Percentiles rank a stretch among this genome's conserved stretches.
phyloP scores from a whole-genome alignment of 2,113 vertebrate species.

The Triplophysa dalaica region DNA sequence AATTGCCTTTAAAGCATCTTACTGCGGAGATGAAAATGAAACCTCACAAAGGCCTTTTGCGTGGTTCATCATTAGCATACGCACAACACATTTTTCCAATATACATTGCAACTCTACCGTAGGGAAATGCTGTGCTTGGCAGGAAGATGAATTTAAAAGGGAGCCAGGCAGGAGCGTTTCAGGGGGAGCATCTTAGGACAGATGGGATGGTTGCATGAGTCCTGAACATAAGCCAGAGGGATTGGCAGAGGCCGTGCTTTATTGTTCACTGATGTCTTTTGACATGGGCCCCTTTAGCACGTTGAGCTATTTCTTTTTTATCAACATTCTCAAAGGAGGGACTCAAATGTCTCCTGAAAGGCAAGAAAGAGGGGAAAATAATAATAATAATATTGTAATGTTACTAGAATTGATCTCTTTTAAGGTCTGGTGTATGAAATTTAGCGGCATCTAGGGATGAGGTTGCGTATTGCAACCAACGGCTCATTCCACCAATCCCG shows the following conservation, averaged over 20 bases:
- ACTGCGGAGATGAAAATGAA: constrained; percentile 36
- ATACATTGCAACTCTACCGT: constrained; percentile 39
- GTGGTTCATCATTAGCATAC: constrained; percentile 46
- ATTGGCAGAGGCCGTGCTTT: constrained; percentile 44
- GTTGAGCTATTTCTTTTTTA: constrained; percentile 35
- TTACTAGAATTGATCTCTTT: constrained; percentile 2
- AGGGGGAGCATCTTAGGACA: constrained; percentile 52
- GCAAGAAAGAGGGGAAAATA: background rate
- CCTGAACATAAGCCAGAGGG: constrained; percentile 54
- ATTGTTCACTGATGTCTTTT: constrained; percentile 51
- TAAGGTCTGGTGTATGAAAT: too few relatives aligned
- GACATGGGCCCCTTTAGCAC: constrained; percentile 38
- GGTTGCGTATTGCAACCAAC: too few relatives aligned
- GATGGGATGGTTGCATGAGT: constrained; percentile 54
- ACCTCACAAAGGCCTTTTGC: constrained; percentile 28
- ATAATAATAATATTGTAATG: constrained; percentile 1
- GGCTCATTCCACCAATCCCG: too few relatives aligned
- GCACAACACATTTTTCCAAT: constrained; percentile 54
- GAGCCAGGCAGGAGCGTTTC: constrained; percentile 46
- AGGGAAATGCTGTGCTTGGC: constrained; percentile 50
- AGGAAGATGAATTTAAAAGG: constrained; percentile 48
- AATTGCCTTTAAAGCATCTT: background rate
- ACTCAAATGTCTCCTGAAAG: background rate
- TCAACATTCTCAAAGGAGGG: constrained; percentile 15
- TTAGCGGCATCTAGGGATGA: too few relatives aligned